Evolutionary conservation across 2,797 vertebrate species (phyloP).

Genomic region (Acanthurus tractus): DNA sequence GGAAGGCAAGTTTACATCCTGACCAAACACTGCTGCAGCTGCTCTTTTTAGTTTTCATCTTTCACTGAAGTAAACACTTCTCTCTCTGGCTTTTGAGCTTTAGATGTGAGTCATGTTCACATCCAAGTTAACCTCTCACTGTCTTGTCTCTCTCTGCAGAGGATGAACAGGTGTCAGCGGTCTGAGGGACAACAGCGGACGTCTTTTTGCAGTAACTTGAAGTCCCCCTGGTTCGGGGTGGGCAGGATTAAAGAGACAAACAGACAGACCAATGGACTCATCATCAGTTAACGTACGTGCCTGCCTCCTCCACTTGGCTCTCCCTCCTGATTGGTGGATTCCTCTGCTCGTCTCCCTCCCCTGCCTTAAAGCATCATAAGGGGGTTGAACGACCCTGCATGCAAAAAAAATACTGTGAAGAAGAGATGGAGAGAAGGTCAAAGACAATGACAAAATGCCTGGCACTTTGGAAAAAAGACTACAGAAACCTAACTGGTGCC

Average conservation of each 20-base stretch:
- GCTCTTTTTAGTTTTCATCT: background rate
- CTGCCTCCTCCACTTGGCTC: conserved; percentile 78
- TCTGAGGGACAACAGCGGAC: conserved; percentile 86
- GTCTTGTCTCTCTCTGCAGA: conserved; percentile 83
- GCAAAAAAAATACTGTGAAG: conserved; percentile 98
- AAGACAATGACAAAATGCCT: conserved; percentile 82
- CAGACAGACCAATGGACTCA: conserved; percentile 77
- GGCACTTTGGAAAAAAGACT: conserved; percentile 90
- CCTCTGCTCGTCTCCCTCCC: conserved; percentile 89
- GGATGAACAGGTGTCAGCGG: conserved; percentile 97
- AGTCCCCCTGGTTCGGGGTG: conserved; percentile 73
- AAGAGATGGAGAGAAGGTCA: conserved; percentile 83
- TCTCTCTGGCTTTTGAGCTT: too few relatives aligned
- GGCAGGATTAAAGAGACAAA: conserved; percentile 87
- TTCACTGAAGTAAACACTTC: too few relatives aligned
- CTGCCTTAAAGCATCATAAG: conserved; percentile 98
- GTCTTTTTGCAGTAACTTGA: conserved; percentile 82
- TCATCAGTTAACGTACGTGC: conserved; percentile 85
- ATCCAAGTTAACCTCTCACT: background rate
- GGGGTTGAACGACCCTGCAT: conserved; percentile 92
- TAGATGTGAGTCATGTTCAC: background rate
- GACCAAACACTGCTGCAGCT: background rate
- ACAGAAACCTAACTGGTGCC: conserved; percentile 80
- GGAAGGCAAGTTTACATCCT: background rate
- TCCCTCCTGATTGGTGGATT: conserved; percentile 88